Evolutionary conservation across 2,797 vertebrate genomes (phyloP).

Genomic region (Cossypha dichroa): DNA sequence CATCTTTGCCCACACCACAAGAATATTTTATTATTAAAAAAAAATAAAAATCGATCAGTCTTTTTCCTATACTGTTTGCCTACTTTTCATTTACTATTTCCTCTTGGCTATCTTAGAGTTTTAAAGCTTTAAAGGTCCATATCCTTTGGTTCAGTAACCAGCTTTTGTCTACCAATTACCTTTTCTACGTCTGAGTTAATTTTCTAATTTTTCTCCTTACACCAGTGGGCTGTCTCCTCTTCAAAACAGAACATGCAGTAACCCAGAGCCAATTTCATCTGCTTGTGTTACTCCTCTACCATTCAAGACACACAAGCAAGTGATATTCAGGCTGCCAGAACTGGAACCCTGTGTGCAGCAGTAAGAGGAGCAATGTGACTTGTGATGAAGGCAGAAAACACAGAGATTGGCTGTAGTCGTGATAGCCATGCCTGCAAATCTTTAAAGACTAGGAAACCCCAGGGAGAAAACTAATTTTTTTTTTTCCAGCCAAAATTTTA

Average conservation of each 20-base stretch:
- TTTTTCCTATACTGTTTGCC: neutral
- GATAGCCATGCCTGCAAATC: neutral
- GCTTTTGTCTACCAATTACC: neutral
- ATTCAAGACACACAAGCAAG: neutral
- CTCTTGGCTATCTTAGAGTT: neutral
- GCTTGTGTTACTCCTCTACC: neutral
- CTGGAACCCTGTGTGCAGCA: neutral
- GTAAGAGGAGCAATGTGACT: neutral
- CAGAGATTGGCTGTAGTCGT: neutral
- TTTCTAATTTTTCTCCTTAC: neutral
- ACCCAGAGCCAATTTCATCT: neutral
- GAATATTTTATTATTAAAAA: neutral
- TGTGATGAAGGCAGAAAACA: neutral
- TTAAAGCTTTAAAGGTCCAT: neutral
- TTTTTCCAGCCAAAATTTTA: neutral
- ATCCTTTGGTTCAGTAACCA: neutral
- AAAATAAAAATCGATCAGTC: neutral
- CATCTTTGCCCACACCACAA: rapidly evolving
- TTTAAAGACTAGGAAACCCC: neutral
- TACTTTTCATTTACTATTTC: neutral
- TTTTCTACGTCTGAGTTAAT: neutral
- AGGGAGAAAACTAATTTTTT: neutral
- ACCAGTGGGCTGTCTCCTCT: neutral
- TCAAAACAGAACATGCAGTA: neutral
- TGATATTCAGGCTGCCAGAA: neutral